These are phyloP conservation scores for Bruchidius siliquastri DNA, from an alignment of 2,888 invertebrate genomes.

Conservation along the genomic window DNA sequence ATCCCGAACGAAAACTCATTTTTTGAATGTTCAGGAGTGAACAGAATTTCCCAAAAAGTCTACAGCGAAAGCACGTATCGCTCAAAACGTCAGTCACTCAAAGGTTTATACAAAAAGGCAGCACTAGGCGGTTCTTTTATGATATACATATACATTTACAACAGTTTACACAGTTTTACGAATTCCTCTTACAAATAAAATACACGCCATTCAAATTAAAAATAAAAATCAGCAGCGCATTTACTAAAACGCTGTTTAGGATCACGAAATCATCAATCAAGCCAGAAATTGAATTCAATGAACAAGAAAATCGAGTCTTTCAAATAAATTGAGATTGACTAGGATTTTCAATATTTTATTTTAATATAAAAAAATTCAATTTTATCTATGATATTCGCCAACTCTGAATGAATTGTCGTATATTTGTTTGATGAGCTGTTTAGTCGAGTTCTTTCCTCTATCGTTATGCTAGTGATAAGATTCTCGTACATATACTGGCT, in stretches of 20 bases:
- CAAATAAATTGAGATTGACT: background rate
- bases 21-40: constrained; percentile 4
- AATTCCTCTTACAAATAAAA: constrained; percentile 14
- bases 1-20: constrained; percentile 2
- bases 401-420: too few species aligned
- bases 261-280: too few species aligned
- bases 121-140: constrained; percentile 30
- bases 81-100: constrained; percentile 25
- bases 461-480: too few species aligned
- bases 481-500: background rate
- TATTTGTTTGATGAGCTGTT: too few species aligned
- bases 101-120: constrained; percentile 36
- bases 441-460: too few species aligned
- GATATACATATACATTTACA: constrained; percentile 4
- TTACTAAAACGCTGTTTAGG: too few species aligned
- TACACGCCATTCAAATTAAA: constrained; percentile 3
- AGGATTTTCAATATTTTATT: too few species aligned
- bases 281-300: too few species aligned
- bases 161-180: constrained; percentile 5
- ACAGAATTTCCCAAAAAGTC: constrained; percentile 28
- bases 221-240: constrained; percentile 7
- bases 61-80: constrained; percentile 38
- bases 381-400: too few species aligned
- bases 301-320: too few species aligned
- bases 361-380: background rate